A percentile compares a stretch with the other conserved stretches of the same genome.
Conservation (phyloP, 1,140 invertebrate genomes). For the Micrasema longulum region DNA sequence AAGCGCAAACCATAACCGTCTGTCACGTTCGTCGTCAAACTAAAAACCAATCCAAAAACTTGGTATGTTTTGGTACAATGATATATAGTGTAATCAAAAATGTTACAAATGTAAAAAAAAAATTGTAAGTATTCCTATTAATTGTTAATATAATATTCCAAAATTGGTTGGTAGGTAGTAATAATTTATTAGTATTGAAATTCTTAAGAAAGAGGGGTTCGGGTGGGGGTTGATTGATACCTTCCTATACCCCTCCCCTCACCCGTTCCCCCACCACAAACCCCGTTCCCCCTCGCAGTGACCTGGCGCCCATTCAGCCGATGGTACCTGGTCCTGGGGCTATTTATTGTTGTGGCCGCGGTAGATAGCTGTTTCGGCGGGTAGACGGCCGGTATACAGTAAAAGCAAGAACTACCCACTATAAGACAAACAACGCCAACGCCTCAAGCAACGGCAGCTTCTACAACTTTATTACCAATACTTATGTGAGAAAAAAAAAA, state of each 20-base stretch:
- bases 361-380: slow-evolving; percentile 35
- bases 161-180: too few species aligned
- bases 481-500: too few species aligned
- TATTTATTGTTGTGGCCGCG: slow-evolving; percentile 41
- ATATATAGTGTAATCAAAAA: too few species aligned
- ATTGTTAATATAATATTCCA: too few species aligned
- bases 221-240: slow-evolving; percentile 16
- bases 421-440: slow-evolving; percentile 36
- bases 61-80: too few species aligned
- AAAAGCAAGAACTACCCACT: slow-evolving; percentile 23
- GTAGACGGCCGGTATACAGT: slow-evolving; percentile 21
- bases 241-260: neutral
- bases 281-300: too few species aligned
- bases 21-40: too few species aligned
- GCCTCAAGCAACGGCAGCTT: slow-evolving; percentile 6
- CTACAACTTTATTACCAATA: slow-evolving; percentile 7
- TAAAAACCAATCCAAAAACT: too few species aligned
- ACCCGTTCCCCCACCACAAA: neutral
- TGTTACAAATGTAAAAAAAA: too few species aligned
- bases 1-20: too few species aligned
- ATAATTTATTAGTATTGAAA: slow-evolving; percentile 13
- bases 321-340: neutral
- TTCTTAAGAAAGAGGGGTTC: slow-evolving; percentile 3
- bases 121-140: too few species aligned
- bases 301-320: too few species aligned